phyloP scores from a whole-genome alignment of 1,140 invertebrate genomes.

The Pantala flavescens region DNA sequence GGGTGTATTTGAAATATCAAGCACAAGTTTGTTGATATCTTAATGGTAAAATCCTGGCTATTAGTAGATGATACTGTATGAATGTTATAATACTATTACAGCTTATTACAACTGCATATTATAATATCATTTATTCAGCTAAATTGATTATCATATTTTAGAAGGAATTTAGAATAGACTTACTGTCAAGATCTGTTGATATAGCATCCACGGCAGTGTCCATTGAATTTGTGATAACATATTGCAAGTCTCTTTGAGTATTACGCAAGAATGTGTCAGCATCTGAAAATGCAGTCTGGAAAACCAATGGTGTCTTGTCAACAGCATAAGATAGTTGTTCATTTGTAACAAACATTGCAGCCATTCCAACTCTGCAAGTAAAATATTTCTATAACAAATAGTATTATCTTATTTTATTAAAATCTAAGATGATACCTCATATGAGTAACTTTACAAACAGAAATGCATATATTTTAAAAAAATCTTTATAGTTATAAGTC shows the following conservation, averaged over 20 bases:
- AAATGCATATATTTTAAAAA: too few relatives aligned
- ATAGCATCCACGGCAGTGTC: constrained; percentile 47
- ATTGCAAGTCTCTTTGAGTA: constrained; percentile 45
- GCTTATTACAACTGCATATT: too few relatives aligned
- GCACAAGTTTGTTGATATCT: neutral
- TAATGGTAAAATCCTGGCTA: neutral
- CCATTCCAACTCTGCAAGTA: constrained; percentile 33
- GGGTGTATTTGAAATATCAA: neutral
- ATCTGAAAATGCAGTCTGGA: constrained; percentile 45
- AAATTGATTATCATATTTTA: too few relatives aligned
- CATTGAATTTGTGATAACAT: constrained; percentile 45
- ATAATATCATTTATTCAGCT: too few relatives aligned
- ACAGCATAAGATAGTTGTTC: constrained; percentile 42
- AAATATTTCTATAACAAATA: too few relatives aligned
- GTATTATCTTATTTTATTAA: too few relatives aligned
- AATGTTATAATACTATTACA: neutral
- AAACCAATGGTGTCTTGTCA: constrained; percentile 39
- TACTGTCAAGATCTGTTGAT: constrained; percentile 50
- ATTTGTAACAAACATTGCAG: constrained; percentile 47
- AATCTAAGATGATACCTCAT: too few relatives aligned
- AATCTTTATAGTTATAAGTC: too few relatives aligned
- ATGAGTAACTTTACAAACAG: too few relatives aligned
- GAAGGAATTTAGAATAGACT: constrained; percentile 26
- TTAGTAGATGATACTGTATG: neutral
- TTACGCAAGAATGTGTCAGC: constrained; percentile 45